These are phyloP conservation scores for Enteromius unitaeniatus DNA, from an alignment of 2,797 vertebrate genomes.

Conservation along the genomic window DNA sequence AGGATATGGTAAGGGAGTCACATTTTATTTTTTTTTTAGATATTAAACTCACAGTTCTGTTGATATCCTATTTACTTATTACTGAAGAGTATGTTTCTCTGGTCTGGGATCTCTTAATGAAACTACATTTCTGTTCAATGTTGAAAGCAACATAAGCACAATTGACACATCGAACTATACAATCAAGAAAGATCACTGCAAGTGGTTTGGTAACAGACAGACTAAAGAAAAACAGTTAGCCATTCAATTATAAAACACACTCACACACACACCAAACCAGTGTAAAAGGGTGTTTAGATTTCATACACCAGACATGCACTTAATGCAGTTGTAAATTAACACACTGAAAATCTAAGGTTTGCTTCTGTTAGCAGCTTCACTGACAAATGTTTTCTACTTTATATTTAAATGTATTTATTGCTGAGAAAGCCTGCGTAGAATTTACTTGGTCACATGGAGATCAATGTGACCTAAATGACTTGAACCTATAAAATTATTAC, in stretches of 20 bases:
- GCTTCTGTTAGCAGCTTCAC: background rate
- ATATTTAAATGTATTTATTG: background rate
- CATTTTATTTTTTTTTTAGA: background rate
- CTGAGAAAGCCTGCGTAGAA: background rate
- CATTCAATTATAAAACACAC: conserved; percentile 12
- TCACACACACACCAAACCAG: conserved; percentile 20
- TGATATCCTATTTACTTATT: background rate
- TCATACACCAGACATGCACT: conserved; percentile 54
- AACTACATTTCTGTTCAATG: background rate
- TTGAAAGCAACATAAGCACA: conserved; percentile 13
- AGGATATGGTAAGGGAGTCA: background rate
- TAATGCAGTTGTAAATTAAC: conserved; percentile 18
- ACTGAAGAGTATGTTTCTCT: background rate
- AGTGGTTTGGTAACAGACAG: conserved; percentile 25
- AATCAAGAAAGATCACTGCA: conserved; percentile 32
- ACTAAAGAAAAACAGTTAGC: conserved; percentile 23
- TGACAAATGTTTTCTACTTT: background rate
- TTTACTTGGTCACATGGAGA: background rate
- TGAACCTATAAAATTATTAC: background rate
- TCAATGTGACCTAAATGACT: background rate
- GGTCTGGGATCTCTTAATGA: background rate
- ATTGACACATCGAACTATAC: background rate
- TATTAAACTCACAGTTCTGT: background rate
- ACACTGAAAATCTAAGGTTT: background rate
- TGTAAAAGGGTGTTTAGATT: conserved; percentile 41